A percentile compares a stretch with the other conserved stretches of the same genome.
These are phyloP conservation scores for Stegodyphus dumicola DNA, from an alignment of 1,140 invertebrate species.

Conservation along the genomic window DNA sequence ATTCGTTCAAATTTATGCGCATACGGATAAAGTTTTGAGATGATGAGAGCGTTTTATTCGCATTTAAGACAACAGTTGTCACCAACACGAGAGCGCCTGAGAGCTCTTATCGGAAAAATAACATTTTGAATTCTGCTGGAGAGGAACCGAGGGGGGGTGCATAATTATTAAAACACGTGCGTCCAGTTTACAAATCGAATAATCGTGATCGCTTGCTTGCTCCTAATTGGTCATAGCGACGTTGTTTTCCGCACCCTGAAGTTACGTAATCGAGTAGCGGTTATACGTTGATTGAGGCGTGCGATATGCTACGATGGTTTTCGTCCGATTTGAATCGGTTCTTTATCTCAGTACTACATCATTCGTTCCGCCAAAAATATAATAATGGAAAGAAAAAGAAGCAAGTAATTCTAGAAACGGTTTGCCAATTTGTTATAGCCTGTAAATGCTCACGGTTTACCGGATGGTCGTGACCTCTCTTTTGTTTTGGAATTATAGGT, in stretches of 20 bases:
- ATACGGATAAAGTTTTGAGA: too few relatives aligned
- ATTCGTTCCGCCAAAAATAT: background rate
- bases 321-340: background rate
- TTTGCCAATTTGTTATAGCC: background rate
- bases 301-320: background rate
- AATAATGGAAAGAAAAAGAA: background rate
- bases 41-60: too few relatives aligned
- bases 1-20: too few relatives aligned
- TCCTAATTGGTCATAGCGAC: background rate
- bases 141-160: background rate
- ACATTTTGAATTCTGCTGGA: too few relatives aligned
- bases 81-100: too few relatives aligned
- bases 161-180: conserved; percentile 17
- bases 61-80: too few relatives aligned
- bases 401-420: background rate
- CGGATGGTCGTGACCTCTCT: background rate
- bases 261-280: conserved; percentile 5
- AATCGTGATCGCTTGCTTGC: background rate
- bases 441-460: conserved; percentile 7
- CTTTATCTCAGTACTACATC: background rate
- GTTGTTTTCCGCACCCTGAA: background rate
- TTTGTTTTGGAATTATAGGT: background rate
- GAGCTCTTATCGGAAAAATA: too few relatives aligned
- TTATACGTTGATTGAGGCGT: background rate
- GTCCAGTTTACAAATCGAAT: conserved; percentile 16